Base-by-base conservation (phyloP, 2,888 invertebrate genomes). In the Apodemia mormo region DNA sequence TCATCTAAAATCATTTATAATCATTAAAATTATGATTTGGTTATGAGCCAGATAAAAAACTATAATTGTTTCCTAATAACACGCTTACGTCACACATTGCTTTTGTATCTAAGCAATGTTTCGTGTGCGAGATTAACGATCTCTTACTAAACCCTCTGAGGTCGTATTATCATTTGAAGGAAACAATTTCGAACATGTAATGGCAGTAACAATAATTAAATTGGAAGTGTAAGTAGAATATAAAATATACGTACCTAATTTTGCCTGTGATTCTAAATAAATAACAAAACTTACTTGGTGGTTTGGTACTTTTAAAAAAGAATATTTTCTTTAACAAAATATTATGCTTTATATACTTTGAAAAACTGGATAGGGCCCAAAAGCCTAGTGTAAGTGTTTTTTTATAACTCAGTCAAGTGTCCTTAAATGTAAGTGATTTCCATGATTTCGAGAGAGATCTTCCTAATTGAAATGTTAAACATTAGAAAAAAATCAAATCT, bases 61-160 rank as follows among this genome's bases (percentile, higher is more conserved):
- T 49, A 14, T 14, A 49, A 49, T 49, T 49, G 49, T 14, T 6
- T 49, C 14, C 14, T 49, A 14, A 14, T 40, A 40, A 40, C 40
- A 40, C 9, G 9, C 40, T 40, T 40, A 40, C 80, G 83, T 81
- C 76, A 76, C 80, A 80, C 78, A 76, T 79, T 29, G 65, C 80
- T 80, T 80, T 83, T 84, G 81, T 89, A 89, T 90, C 89, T 90
- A 88, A 84, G 84, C 85, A 84, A 88, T 88, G 88, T 87, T 87
- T 88, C 40, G 40, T 76, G 83, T 81, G 83, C 75, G 72, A 74
- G 76, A 79, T 79, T 86, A 87, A 87, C 86, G 87, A 76, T 73
- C 67, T 37, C 7, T 7, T n/a, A 56, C 7, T n/a, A 8, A n/a
- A 9, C 56, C 7, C n/a, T 22, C 9, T 56, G 56, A 9, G 29